Evolutionary conservation across 1,140 invertebrate genomes (phyloP), one percentile per base, ranked within the genome.

Genomic region (Ceratosolen solmsi): DNA sequence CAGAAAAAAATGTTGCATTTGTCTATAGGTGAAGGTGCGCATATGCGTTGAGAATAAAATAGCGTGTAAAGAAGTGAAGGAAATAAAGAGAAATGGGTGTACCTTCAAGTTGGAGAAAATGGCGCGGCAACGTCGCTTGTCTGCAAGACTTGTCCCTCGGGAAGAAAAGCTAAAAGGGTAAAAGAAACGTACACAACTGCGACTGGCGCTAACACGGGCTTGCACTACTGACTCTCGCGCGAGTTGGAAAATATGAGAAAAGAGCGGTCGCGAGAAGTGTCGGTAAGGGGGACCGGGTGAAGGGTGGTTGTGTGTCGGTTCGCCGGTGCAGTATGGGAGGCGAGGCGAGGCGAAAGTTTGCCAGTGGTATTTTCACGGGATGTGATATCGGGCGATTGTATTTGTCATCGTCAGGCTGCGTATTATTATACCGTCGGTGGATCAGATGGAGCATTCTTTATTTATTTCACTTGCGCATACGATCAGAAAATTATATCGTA

Each of bases 31-130:
- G 33, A n/a, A 72, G 33, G 41, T 33, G n/a, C 25, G 22, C 7
- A 56, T 22, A 15, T 9, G 27, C 17, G n/a, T 13, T 25, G 17
- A 54, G 58, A 58, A 58, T n/a, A n/a, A 74, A 74, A 38, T 36
- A 72, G 17, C 20, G 13, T n/a, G 27, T 41, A 75, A 36, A 65
- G n/a, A 27, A 65, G 36, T 0, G n/a, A 7, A 15, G 30, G 41
- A 54, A 65, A 70, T 70, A 70, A 68, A 68, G n/a, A 65, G 20
- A 78, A 49, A 65, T 78, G 60, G 20, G 41, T 68, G 30, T 54
- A 70, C 22, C 8, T 38, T 70, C 22, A 36, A 70, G 46, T 54
- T 51, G 60, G 13, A 68, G 58, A 46, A 68, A 68, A 65, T 68
- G 27, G 74, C 20, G 33, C 56, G 13, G 15, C 56, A 46, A 49